Percentiles rank a stretch among this genome's conserved stretches.
phyloP scores from a whole-genome alignment of 2,888 invertebrate genomes.

The Andrena camellia region DNA sequence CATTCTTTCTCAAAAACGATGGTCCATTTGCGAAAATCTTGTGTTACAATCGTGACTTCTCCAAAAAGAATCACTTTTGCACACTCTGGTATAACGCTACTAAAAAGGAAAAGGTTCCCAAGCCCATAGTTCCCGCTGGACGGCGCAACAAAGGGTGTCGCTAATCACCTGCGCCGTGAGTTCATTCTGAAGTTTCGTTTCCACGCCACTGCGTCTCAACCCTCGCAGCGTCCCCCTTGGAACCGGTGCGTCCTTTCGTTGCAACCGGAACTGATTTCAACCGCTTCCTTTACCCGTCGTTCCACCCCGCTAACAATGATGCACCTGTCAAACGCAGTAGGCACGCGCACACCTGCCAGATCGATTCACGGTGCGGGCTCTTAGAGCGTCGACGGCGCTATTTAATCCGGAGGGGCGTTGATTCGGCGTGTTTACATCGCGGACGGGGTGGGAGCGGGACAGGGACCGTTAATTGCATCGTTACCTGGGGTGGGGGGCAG shows the following conservation, averaged over 20 bases:
- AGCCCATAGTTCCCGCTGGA: too few relatives aligned
- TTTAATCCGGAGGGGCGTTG: slow-evolving; percentile 60
- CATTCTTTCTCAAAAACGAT: too few relatives aligned
- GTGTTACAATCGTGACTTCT: too few relatives aligned
- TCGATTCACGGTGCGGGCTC: slow-evolving; percentile 26
- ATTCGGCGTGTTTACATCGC: slow-evolving; percentile 48
- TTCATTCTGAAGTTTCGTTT: slow-evolving; percentile 16
- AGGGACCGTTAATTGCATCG: slow-evolving; percentile 60
- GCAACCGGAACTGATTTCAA: slow-evolving; percentile 40
- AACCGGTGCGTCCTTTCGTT: slow-evolving; percentile 21
- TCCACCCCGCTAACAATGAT: slow-evolving; percentile 59
- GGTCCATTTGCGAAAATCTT: too few relatives aligned
- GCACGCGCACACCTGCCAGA: slow-evolving; percentile 62
- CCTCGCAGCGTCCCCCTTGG: slow-evolving; percentile 4
- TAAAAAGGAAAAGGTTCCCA: too few relatives aligned
- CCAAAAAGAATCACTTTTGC: too few relatives aligned
- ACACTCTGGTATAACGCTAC: too few relatives aligned
- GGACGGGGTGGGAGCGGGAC: slow-evolving; percentile 26
- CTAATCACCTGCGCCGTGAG: slow-evolving; percentile 9
- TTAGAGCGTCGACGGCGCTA: slow-evolving; percentile 35
- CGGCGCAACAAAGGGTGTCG: slow-evolving; percentile 1
- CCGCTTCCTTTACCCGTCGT: slow-evolving; percentile 44
- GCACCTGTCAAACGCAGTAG: slow-evolving; percentile 70
- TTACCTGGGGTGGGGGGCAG: slow-evolving; percentile 25
- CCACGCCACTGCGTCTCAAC: slow-evolving; percentile 23